Percentiles rank a stretch among this genome's conserved stretches.
Conservation (phyloP, 2,113 vertebrate genomes). For the Bos taurus region ARS-UCD2.0 NC_037339.1:30571001-30571500, state of each 20-base stretch:
- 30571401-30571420: constrained; percentile 40
- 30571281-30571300: background rate
- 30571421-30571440: background rate
- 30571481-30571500: fast-evolving
- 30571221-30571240: background rate
- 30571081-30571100: constrained; percentile 21
- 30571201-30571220: background rate
- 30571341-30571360: constrained; percentile 29
- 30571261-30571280: constrained; percentile 31
- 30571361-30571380: constrained; percentile 56
- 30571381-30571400: constrained; percentile 24
- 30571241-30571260: constrained; percentile 52
- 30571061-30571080: background rate
- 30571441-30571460: background rate
- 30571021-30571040: background rate
- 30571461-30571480: background rate
- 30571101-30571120: constrained; percentile 55
- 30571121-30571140: constrained; percentile 53
- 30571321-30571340: background rate
- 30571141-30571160: background rate
- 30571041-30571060: background rate
- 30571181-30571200: constrained; percentile 23
- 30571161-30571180: constrained; percentile 44
- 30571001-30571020: background rate
- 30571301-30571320: constrained; percentile 3